A percentile compares a stretch with the other conserved stretches of the same genome.
phyloP scores from a whole-genome alignment of 2,797 vertebrate species.

The Mallotus villosus region DNA sequence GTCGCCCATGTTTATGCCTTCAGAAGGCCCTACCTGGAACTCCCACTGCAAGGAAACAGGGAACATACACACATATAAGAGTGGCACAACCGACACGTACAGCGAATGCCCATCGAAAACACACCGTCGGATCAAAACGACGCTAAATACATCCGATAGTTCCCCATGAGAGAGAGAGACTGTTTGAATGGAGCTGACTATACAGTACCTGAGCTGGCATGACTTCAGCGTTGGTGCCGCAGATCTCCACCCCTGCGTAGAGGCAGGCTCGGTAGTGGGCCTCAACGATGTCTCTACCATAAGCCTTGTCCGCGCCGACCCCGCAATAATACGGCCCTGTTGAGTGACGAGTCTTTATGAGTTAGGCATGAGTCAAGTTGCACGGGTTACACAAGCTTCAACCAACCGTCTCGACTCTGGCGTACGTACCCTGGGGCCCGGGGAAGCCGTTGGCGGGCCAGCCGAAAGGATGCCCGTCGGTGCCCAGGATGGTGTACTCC shows the following conservation, averaged over 20 bases:
- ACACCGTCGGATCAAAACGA: not conserved
- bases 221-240: conserved; percentile 94
- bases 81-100: not conserved
- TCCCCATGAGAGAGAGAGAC: too few relatives aligned
- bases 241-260: conserved; percentile 90
- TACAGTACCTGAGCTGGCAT: conserved; percentile 93
- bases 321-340: conserved; percentile 95
- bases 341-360: too few relatives aligned
- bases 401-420: not conserved
- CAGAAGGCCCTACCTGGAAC: conserved; percentile 93
- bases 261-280: conserved; percentile 93
- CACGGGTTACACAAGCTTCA: not conserved
- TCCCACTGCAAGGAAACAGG: conserved; percentile 82
- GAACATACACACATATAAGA: not conserved
- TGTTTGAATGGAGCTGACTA: too few relatives aligned
- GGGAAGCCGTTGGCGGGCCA: conserved; percentile 97
- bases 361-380: not conserved
- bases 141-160: too few relatives aligned
- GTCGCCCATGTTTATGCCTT: conserved; percentile 93
- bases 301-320: conserved; percentile 91
- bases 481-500: conserved; percentile 90
- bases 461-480: conserved; percentile 90
- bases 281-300: conserved; percentile 91
- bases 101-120: not conserved
- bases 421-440: conserved; percentile 86